phyloP scores from a whole-genome alignment of 2,888 invertebrate species.

The Dorcus hopei region DNA sequence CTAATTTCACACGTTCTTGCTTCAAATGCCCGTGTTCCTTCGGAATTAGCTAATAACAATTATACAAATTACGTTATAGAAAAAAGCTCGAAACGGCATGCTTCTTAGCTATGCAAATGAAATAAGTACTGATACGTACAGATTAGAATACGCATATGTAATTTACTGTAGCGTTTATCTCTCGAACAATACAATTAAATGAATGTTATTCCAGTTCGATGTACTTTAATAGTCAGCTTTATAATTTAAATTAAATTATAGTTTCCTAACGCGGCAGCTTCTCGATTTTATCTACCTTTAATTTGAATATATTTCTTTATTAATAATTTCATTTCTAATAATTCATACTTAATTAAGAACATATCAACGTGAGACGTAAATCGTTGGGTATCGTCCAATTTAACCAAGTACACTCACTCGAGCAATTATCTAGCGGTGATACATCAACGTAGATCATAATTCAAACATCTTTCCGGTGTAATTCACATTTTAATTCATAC shows the following conservation, averaged over 20 bases:
- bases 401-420: too few relatives aligned
- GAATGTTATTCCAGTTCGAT: constrained; percentile 35
- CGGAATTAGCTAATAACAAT: constrained; percentile 13
- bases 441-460: too few relatives aligned
- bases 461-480: too few relatives aligned
- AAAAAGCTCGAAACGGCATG: constrained; percentile 22
- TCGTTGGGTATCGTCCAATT: too few relatives aligned
- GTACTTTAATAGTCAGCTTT: constrained; percentile 32
- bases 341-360: background rate
- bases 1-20: constrained; percentile 20
- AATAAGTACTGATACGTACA: constrained; percentile 30
- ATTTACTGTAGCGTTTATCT: constrained; percentile 23
- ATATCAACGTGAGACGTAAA: background rate
- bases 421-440: too few relatives aligned
- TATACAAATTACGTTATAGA: constrained; percentile 15
- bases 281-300: constrained; percentile 21
- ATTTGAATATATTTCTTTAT: constrained; percentile 21
- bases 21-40: constrained; percentile 13
- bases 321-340: background rate
- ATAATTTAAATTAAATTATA: constrained; percentile 25
- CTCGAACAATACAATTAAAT: constrained; percentile 35
- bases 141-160: constrained; percentile 39
- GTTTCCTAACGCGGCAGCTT: constrained; percentile 16
- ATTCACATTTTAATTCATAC: too few relatives aligned
- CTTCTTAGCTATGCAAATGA: constrained; percentile 41